These are phyloP conservation scores for Elegia similella DNA, from an alignment of 2,888 invertebrate species.

Conservation along the genomic window DNA sequence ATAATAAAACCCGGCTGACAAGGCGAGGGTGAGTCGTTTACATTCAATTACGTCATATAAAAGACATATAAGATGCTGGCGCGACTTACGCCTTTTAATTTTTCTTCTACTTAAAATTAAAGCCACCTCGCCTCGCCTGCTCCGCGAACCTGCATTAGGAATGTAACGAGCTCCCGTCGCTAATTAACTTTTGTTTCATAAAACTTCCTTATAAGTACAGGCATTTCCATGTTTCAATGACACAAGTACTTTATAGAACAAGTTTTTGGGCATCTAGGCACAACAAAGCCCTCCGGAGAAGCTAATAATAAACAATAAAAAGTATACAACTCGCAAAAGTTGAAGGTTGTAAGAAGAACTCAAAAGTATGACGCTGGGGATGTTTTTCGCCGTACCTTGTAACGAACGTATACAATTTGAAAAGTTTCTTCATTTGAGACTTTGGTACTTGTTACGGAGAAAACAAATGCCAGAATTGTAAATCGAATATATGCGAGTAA, in stretches of 20 bases:
- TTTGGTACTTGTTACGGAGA: neutral
- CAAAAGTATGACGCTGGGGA: slow-evolving; percentile 2
- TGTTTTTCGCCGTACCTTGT: slow-evolving; percentile 5
- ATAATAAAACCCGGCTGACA: slow-evolving; percentile 21
- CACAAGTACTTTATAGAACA: neutral
- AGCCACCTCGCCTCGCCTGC: slow-evolving; percentile 2
- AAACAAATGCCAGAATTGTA: neutral
- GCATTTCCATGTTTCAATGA: neutral
- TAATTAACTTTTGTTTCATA: slow-evolving; percentile 3
- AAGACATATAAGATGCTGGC: neutral
- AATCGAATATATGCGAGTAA: neutral
- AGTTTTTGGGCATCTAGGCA: neutral
- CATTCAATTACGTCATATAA: slow-evolving; percentile 13
- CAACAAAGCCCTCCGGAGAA: neutral
- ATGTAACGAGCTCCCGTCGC: slow-evolving; percentile 3
- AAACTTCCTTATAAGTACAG: neutral
- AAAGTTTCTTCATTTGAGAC: slow-evolving; percentile 12
- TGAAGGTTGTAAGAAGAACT: slow-evolving; percentile 6
- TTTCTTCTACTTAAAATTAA: slow-evolving; percentile 11
- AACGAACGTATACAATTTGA: slow-evolving; percentile 2
- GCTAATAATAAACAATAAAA: slow-evolving; percentile 1
- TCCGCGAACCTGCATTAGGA: slow-evolving; percentile 2
- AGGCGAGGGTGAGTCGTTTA: slow-evolving; percentile 4
- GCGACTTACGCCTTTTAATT: neutral
- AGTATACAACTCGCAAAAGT: neutral